A percentile compares a stretch with the other conserved stretches of the same genome.
Conservation (phyloP, 2,113 vertebrate genomes). For the Ramphastos sulfuratus region DNA sequence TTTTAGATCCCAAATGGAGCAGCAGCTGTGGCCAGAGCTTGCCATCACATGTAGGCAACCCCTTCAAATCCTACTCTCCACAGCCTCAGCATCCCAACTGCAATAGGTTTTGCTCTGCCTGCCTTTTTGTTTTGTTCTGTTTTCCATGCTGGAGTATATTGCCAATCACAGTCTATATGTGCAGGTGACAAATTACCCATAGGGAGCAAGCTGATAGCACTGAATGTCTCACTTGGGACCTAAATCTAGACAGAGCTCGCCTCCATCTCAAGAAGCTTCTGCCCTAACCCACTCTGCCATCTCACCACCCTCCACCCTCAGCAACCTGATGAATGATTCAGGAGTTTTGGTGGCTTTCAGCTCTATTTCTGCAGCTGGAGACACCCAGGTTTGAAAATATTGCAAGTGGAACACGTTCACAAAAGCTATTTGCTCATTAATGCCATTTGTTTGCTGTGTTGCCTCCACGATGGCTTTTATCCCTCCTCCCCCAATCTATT, state of each 20-base stretch:
- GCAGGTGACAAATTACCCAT: not conserved
- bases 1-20: not conserved
- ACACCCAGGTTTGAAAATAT: not conserved
- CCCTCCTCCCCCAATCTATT: not conserved
- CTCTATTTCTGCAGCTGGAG: not conserved
- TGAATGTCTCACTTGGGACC: slow-evolving; percentile 10
- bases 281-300: slow-evolving; percentile 1
- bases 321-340: slow-evolving; percentile 28
- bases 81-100: not conserved
- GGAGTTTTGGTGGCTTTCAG: not conserved
- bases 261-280: not conserved
- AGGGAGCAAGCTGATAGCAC: not conserved
- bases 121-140: not conserved
- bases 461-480: not conserved
- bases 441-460: not conserved
- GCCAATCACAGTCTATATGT: not conserved
- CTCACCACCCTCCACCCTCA: not conserved
- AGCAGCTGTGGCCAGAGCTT: not conserved
- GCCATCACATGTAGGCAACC: not conserved
- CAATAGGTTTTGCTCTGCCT: not conserved
- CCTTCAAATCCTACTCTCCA: not conserved
- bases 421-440: slow-evolving; percentile 15
- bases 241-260: not conserved
- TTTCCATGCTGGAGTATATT: not conserved
- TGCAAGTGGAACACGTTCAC: not conserved